phyloP scores from a whole-genome alignment of 2,888 invertebrate genomes.

The Ochropleura plecta region DNA sequence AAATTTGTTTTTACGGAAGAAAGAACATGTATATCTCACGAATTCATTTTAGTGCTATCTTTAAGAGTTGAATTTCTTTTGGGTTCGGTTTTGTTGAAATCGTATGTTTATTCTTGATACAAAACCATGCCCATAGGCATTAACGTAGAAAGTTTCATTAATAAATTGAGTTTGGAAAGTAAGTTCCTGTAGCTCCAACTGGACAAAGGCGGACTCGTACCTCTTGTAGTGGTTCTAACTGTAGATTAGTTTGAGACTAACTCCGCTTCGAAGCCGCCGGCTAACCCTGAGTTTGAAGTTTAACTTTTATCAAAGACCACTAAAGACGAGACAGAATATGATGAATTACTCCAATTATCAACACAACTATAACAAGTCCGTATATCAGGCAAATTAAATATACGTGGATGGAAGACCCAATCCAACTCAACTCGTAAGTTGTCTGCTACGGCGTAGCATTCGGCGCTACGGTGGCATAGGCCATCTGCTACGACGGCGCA shows the following conservation, averaged over 20 bases:
- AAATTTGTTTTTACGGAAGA: too few relatives aligned
- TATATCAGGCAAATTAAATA: not conserved
- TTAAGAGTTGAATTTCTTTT: not conserved
- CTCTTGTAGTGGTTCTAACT: constrained; percentile 36
- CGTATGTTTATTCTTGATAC: too few relatives aligned
- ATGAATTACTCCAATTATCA: not conserved
- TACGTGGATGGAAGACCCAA: not conserved
- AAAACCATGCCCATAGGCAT: not conserved
- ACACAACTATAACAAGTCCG: not conserved
- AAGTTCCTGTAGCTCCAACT: not conserved
- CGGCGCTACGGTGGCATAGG: not conserved
- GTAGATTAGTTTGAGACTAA: constrained; percentile 26
- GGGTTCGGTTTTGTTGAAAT: too few relatives aligned
- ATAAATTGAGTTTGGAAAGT: constrained; percentile 14
- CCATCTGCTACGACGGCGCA: not conserved
- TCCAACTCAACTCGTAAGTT: not conserved
- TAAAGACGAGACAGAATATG: not conserved
- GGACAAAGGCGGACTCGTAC: constrained; percentile 29
- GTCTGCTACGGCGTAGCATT: not conserved
- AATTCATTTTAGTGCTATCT: not conserved
- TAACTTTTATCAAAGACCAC: constrained; percentile 30
- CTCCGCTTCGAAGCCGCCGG: constrained; percentile 7
- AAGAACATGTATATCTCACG: too few relatives aligned
- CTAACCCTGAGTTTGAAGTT: constrained; percentile 17
- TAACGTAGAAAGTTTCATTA: not conserved